phyloP scores from a whole-genome alignment of 2,113 vertebrate species.

The Menidia beryllina region DNA sequence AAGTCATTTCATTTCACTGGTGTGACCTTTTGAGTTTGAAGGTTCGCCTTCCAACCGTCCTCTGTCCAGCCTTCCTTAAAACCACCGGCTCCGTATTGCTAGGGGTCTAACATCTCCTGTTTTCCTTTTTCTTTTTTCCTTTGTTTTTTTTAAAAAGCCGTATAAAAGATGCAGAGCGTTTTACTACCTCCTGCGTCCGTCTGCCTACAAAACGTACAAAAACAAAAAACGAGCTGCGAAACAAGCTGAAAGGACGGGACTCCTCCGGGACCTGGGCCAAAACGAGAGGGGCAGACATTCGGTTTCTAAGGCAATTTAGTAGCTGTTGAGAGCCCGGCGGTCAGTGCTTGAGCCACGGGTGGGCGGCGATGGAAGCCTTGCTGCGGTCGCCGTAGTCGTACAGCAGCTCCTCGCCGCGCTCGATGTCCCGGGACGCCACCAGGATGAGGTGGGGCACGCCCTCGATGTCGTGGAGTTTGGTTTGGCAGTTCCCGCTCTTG shows the following conservation, averaged over 20 bases:
- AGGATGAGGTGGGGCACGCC: constrained; percentile 96
- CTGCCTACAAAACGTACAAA: constrained; percentile 85
- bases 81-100: no score
- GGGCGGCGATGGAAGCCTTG: constrained; percentile 90
- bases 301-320: constrained; percentile 81
- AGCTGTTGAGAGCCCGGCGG: neutral
- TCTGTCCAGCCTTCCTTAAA: no score
- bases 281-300: constrained; percentile 64
- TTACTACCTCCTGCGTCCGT: constrained; percentile 78
- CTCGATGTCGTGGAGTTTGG: constrained; percentile 93
- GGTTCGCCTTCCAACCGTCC: neutral
- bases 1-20: neutral
- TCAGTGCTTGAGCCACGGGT: constrained; percentile 96
- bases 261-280: constrained; percentile 72
- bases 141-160: constrained; percentile 56
- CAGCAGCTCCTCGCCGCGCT: constrained; percentile 92
- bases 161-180: constrained; percentile 85
- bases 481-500: constrained; percentile 96
- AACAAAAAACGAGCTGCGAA: constrained; percentile 80
- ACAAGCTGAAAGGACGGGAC: constrained; percentile 84
- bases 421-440: constrained; percentile 92
- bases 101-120: constrained; percentile 67
- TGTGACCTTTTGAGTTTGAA: neutral
- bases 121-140: no score
- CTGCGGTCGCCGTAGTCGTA: constrained; percentile 98